Conservation (phyloP, 2,113 vertebrate genomes). For the Erythrocebus patas region DNA sequence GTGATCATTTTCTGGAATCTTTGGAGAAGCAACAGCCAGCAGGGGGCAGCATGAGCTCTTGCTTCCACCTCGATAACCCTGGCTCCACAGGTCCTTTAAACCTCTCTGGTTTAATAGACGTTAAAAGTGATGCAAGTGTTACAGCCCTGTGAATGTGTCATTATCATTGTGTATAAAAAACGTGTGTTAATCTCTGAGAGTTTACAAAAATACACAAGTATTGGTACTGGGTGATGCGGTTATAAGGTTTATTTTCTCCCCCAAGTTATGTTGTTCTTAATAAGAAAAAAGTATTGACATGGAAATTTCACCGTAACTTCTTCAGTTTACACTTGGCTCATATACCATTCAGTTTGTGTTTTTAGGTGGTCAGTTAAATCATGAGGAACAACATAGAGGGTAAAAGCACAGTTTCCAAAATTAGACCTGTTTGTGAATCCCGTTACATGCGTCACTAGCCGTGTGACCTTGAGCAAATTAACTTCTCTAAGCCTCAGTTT, state of each 20-base stretch:
- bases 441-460: not conserved
- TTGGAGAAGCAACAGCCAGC: constrained; percentile 39
- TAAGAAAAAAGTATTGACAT: not conserved
- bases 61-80: not conserved
- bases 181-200: not conserved
- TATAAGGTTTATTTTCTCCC: not conserved
- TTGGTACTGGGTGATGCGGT: not conserved
- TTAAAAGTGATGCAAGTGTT: not conserved
- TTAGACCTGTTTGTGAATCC: not conserved
- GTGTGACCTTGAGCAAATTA: not conserved
- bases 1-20: not conserved
- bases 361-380: not conserved
- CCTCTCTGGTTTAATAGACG: not conserved
- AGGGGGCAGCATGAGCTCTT: constrained; percentile 70
- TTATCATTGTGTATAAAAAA: not conserved
- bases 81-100: not conserved
- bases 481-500: not conserved
- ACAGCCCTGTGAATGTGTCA: not conserved
- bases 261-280: not conserved
- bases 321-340: not conserved
- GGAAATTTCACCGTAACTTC: not conserved
- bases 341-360: not conserved
- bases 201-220: not conserved
- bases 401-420: not conserved
- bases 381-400: not conserved